Base-by-base conservation (phyloP, 2,888 invertebrate species). In the Buathra laborator region DNA sequence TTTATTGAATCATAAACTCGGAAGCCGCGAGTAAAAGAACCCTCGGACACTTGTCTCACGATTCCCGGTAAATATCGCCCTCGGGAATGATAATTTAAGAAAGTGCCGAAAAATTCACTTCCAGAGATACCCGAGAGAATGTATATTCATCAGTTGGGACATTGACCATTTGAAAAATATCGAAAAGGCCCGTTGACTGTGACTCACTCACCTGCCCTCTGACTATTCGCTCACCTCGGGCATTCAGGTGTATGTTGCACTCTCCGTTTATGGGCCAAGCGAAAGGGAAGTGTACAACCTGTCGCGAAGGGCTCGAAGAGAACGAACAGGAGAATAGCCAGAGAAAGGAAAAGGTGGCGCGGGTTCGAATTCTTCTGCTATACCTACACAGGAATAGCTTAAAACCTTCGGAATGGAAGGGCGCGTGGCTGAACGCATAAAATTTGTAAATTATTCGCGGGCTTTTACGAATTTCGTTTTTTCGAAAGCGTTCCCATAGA, bases 351-450 rank as follows among this genome's bases (percentile, higher is more conserved):
- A 77, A 43, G 16, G 37, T 2, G 66, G 10, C 75, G 24, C 2
- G 24, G 75, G 76, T 76, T 46, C 66, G 67, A 43, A 37, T 37
- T 37, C 9, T 9, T 5, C 37, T 37, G 56, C 10, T 12, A 19
- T 0, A 9, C 4, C 7, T 10, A 19, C 46, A 37, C 67, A 51
- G 46, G 6, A 76, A 66, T 29, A 44, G 67, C 67, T 43, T 71
- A 80, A n/a, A 12, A 67, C 48, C 32, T 76, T 67, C 79, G 53
- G 77, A 82, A 86, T 75, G 70, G 70, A 79, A 79, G 77, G n/a
- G 3, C 87, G 82, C 84, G 87, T 87, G 87, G 87, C 86, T 78
- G 81, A 9, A 78, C 81, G 87, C 87, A 86, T 87, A 87, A 87
- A 84, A 86, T 87, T 72, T 43, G 75, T 16, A 87, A 86, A 86